Evolutionary conservation across 1,140 invertebrate species (phyloP).

Genomic region (Micrasema minimum): DNA sequence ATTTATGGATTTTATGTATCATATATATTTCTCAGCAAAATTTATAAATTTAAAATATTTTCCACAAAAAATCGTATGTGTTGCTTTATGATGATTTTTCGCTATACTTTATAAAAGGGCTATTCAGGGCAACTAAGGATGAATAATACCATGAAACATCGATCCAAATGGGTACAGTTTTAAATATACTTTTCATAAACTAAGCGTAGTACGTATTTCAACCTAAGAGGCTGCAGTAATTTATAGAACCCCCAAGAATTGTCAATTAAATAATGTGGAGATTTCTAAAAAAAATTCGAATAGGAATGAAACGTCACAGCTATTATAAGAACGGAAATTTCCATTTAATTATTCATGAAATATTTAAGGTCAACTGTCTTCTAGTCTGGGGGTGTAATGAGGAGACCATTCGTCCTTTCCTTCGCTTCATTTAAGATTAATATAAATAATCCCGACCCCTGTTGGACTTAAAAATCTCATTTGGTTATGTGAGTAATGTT

Average conservation of each 20-base stretch:
- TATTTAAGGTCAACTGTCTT: slow-evolving; percentile 11
- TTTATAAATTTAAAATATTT: too few relatives aligned
- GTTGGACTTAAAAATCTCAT: slow-evolving; percentile 18
- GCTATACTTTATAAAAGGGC: too few relatives aligned
- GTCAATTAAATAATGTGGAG: slow-evolving; percentile 17
- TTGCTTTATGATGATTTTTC: too few relatives aligned
- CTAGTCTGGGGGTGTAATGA: background rate
- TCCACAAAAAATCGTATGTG: too few relatives aligned
- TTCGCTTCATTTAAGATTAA: slow-evolving; percentile 19
- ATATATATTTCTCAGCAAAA: too few relatives aligned
- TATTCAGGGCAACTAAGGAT: too few relatives aligned
- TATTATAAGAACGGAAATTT: slow-evolving; percentile 15
- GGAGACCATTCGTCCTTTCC: slow-evolving; percentile 6
- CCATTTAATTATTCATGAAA: slow-evolving; percentile 15
- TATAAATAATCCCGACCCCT: slow-evolving; percentile 18
- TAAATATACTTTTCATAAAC: slow-evolving; percentile 12
- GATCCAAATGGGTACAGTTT: too few relatives aligned
- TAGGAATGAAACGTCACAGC: slow-evolving; percentile 21
- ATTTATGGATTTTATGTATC: too few relatives aligned
- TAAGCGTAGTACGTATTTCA: slow-evolving; percentile 3
- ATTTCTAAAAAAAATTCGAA: slow-evolving; percentile 26
- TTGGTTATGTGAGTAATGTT: slow-evolving; percentile 10
- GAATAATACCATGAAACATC: too few relatives aligned
- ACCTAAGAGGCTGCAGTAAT: slow-evolving; percentile 2
- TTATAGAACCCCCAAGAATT: slow-evolving; percentile 13